Evolutionary conservation across 1,140 invertebrate genomes (phyloP), one percentile per base, ranked within the genome.

Genomic region (Diuraphis noxia): DNA sequence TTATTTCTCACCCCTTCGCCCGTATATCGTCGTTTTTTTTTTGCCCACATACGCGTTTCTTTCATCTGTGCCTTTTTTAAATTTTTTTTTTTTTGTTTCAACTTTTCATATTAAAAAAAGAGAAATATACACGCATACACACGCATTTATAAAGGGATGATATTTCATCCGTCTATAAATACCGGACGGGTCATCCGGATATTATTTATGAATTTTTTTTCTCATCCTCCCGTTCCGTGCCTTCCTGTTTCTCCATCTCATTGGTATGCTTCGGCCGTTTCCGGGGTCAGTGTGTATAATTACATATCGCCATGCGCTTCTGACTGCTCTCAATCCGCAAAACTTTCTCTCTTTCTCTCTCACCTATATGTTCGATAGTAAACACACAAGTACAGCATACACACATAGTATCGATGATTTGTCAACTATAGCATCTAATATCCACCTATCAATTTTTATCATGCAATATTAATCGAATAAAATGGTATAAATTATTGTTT

Each of bases 151-250:
- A 91, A 91, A 91, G 46, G 89, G 89, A 91, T 91, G 89, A 91
- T 91, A 91, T 91, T 91, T 91, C 89, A 91, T 91, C 89, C 89
- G 89, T 91, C 89, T 91, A 91, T 91, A 91, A 91, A 91, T 91
- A 91, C 89, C 89, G 72, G 89, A 91, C 89, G 89, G 89, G 89
- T 91, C 89, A 81, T 91, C 89, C 77, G 89, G 89, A 91, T 91
- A 91, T 91, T 91, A 91, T 91, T 91, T 91, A 91, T 91, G 89
- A 91, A 91, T 91, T 91, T 91, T 91, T n/a, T 91, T 91, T 81
- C 38, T 79, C 40, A 7, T 49, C 43, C 40, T 49, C 38, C 89
- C 43, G 38, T n/a, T 46, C 88, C 72, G 72, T n/a, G n/a, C 89
- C 77, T 82, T 82, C 89, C 89, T 82, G 89, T 91, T 81, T 91